These are phyloP conservation scores for Podarcis siculus DNA, from an alignment of 2,797 vertebrate species.

Conservation along the genomic window DNA sequence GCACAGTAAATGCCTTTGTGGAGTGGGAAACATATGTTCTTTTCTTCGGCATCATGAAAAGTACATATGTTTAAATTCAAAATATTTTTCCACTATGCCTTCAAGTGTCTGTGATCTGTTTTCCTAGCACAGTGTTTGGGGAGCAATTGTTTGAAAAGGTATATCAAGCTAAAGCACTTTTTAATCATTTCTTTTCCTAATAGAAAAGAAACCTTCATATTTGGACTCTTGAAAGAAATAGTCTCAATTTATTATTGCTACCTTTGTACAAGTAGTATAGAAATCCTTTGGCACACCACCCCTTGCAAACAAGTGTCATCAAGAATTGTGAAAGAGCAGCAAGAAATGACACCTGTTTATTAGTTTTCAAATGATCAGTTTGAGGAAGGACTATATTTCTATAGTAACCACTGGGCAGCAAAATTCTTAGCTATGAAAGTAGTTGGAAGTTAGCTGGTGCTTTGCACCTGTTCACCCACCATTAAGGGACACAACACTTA, in stretches of 20 bases:
- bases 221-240: neutral
- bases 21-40: constrained; percentile 12
- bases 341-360: neutral
- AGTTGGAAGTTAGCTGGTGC: neutral
- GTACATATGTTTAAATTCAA: constrained; percentile 23
- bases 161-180: neutral
- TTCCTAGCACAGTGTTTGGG: constrained; percentile 19
- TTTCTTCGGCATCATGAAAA: constrained; percentile 23
- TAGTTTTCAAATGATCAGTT: neutral
- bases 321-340: neutral
- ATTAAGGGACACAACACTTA: no score
- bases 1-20: neutral
- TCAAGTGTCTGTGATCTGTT: constrained; percentile 11
- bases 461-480: no score
- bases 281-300: neutral
- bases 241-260: neutral
- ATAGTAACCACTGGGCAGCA: neutral
- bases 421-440: neutral
- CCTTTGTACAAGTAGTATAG: neutral
- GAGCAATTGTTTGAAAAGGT: neutral
- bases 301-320: neutral
- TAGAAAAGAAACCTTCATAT: neutral
- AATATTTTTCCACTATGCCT: constrained; percentile 19
- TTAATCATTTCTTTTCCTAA: constrained; percentile 16
- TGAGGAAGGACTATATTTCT: constrained; percentile 8